Conservation (phyloP, 2,797 vertebrate genomes). For the Spinus pinus region DNA sequence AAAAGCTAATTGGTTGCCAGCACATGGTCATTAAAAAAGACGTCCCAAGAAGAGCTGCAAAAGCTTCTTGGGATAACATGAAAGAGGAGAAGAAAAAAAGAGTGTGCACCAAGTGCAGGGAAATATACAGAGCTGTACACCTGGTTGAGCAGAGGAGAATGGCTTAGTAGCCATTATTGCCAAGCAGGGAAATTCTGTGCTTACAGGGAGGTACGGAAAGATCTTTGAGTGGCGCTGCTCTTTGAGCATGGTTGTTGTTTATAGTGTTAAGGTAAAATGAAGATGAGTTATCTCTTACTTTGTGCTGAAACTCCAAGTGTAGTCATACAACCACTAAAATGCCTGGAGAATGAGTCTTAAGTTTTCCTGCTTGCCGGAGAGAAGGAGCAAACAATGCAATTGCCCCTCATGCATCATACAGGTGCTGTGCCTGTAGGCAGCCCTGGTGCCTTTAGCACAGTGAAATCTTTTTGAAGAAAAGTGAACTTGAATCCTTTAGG, state of each 20-base stretch:
- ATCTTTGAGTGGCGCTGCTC: background rate
- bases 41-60: background rate
- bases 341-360: background rate
- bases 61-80: background rate
- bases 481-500: background rate
- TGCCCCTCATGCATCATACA: background rate
- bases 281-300: background rate
- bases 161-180: background rate
- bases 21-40: background rate
- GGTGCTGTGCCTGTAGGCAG: background rate
- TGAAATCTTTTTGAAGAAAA: background rate
- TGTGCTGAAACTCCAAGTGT: background rate
- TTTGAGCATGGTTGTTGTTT: background rate
- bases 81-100: background rate
- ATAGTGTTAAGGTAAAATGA: background rate
- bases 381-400: background rate
- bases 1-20: background rate
- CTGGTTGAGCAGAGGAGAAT: background rate
- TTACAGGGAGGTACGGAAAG: background rate
- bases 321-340: background rate
- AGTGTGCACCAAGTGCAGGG: no score
- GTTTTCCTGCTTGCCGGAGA: background rate
- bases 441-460: background rate
- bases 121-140: background rate
- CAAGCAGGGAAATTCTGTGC: background rate